phyloP scores from a whole-genome alignment of 2,888 invertebrate species.

The Pherbina coryleti region DNA sequence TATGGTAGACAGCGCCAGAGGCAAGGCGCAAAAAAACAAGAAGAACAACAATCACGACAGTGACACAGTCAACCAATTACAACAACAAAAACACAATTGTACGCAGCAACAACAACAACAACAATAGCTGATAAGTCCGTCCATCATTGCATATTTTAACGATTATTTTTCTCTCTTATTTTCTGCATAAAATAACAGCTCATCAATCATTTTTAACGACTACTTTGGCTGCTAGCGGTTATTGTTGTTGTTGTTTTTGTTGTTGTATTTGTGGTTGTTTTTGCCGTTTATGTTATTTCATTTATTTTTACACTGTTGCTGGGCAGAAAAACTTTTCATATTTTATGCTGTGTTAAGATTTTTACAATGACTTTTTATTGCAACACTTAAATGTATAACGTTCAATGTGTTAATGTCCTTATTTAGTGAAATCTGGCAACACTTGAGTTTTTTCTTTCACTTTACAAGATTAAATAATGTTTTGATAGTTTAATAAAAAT shows the following conservation, averaged over 20 bases:
- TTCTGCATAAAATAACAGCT: not conserved
- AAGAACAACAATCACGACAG: not conserved
- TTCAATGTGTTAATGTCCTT: too few relatives aligned
- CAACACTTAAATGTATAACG: too few relatives aligned
- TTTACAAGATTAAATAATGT: too few relatives aligned
- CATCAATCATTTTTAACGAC: constrained; percentile 22
- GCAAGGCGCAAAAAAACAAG: not conserved
- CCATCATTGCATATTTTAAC: too few relatives aligned
- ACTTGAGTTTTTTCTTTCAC: too few relatives aligned
- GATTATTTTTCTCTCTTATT: too few relatives aligned
- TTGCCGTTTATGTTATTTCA: not conserved
- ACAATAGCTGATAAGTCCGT: not conserved
- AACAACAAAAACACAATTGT: not conserved
- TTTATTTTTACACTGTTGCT: not conserved
- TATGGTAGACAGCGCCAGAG: not conserved
- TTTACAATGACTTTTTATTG: too few relatives aligned
- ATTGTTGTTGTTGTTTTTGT: not conserved
- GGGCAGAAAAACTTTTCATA: not conserved
- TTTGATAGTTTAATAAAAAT: too few relatives aligned
- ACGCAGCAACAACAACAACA: not conserved
- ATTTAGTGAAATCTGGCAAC: too few relatives aligned
- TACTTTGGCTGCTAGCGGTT: constrained; percentile 2
- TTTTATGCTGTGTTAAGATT: too few relatives aligned
- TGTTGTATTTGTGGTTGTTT: not conserved
- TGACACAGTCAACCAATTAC: not conserved